phyloP scores from a whole-genome alignment of 2,797 vertebrate genomes.

The Silurus lanzhouensis region DNA sequence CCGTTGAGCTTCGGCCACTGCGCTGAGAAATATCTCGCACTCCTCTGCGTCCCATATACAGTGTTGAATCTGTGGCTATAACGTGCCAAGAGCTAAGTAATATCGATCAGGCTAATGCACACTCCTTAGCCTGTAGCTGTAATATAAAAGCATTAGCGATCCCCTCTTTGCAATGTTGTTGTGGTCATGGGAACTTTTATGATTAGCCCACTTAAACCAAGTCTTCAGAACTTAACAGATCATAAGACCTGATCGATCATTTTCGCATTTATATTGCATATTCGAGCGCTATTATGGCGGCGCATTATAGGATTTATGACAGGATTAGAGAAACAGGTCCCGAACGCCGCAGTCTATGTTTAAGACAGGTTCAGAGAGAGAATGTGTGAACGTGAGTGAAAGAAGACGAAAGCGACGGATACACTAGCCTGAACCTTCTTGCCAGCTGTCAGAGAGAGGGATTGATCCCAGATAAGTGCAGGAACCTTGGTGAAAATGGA shows the following conservation, averaged over 20 bases:
- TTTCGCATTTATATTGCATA: neutral
- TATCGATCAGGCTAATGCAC: conserved; percentile 43
- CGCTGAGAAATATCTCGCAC: conserved; percentile 8
- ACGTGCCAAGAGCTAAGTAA: conserved; percentile 27
- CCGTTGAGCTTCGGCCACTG: conserved; percentile 18
- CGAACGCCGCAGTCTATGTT: neutral
- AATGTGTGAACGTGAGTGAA: conserved; percentile 16
- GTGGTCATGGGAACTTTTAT: conserved; percentile 32
- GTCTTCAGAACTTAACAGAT: conserved; percentile 15
- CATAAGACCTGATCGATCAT: neutral
- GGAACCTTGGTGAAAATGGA: conserved; percentile 30
- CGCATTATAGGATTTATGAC: neutral
- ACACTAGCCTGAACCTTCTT: conserved; percentile 36
- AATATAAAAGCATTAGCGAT: conserved; percentile 25
- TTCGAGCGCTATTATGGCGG: neutral
- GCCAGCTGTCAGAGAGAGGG: conserved; percentile 51
- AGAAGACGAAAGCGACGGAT: conserved; percentile 35
- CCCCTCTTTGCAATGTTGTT: neutral
- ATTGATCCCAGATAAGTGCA: conserved; percentile 48
- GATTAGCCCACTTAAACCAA: conserved; percentile 20
- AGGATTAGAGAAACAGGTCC: neutral
- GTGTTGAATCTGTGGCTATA: conserved; percentile 18
- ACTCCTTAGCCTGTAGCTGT: conserved; percentile 19
- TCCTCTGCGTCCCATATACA: neutral
- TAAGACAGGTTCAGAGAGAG: neutral